Base-by-base conservation (phyloP, 2,888 invertebrate species). In the Galerucella calmariensis region DNA sequence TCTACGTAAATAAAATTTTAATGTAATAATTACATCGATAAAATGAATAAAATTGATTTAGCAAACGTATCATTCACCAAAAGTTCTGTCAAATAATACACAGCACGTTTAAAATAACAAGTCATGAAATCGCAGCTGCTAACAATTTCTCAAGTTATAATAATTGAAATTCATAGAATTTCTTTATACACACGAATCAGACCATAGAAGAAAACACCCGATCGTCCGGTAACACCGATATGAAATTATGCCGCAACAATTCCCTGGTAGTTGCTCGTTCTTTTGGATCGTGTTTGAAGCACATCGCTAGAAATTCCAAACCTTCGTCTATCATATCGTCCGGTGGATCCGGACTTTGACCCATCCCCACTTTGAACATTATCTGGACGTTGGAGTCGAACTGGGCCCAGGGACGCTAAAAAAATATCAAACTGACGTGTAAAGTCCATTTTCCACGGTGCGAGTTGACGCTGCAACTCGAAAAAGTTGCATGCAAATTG, bases 351-450 rank as follows among this genome's bases (percentile, higher is more conserved):
- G 97, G 97, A 75, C 91, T 91, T 80, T 94, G 94, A 1, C 97
- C 97, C 93, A 95, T 97, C 51, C 97, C 97, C 83, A 97, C 97
- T 90, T 95, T 93, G 88, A 95, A 97, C 95, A 97, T 96, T 80
- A 97, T 97, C 90, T 97, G 97, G 88, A 95, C 96, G 88, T 96
- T 95, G 81, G 95, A 96, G 89, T 97, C 97, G 85, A 93, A 94
- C 83, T 97, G 96, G 67, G 93, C 92, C 96, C 97, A 98, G 0
- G 97, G 97, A 61, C 96, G 92, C 94, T 95, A 88, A 9, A 88
- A 86, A 76, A 79, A 78, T 41, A 27, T 27, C 27, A 27, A 20
- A 20, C 20, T 20, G 20, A 20, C 20, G 20, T 20, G 20, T 20
- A 20, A 20, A 20, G 20, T 20, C 1, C 20, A 20, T 20, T 20